These are phyloP conservation scores for Bufo gargarizans DNA, from an alignment of 2,113 vertebrate genomes.

Conservation along the genomic window DNA sequence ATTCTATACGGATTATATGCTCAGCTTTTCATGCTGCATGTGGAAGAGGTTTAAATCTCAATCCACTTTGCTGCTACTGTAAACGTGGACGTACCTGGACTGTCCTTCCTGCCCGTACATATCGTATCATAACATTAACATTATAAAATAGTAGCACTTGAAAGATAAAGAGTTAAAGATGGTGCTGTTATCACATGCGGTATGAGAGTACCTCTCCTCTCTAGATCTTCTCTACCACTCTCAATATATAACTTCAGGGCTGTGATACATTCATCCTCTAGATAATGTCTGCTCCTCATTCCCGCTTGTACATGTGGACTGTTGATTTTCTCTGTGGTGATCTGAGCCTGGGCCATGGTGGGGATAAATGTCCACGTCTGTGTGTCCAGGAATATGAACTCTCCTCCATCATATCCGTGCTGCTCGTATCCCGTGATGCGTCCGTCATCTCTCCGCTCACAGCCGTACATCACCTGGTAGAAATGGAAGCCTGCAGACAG, in stretches of 20 bases:
- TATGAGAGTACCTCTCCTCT: conserved; percentile 38
- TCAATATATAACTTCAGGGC: not conserved
- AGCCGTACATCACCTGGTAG: conserved; percentile 38
- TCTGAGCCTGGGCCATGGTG: not conserved
- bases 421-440: not conserved
- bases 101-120: too few relatives aligned
- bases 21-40: too few relatives aligned
- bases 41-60: too few relatives aligned
- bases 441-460: conserved; percentile 41
- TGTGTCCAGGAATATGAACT: conserved; percentile 33
- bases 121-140: too few relatives aligned
- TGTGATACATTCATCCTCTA: not conserved
- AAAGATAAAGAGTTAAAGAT: too few relatives aligned
- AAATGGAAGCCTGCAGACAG: conserved; percentile 44
- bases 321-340: conserved; percentile 21
- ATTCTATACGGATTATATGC: too few relatives aligned
- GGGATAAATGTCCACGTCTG: conserved; percentile 21
- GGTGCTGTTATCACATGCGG: too few relatives aligned
- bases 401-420: conserved; percentile 47
- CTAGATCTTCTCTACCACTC: conserved; percentile 20
- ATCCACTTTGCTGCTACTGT: too few relatives aligned
- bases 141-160: too few relatives aligned
- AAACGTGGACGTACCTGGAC: too few relatives aligned
- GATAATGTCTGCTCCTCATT: not conserved
- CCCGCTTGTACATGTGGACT: not conserved